Evolutionary conservation across 2,113 vertebrate species (phyloP).

Genomic region (Pao palembangensis): DNA sequence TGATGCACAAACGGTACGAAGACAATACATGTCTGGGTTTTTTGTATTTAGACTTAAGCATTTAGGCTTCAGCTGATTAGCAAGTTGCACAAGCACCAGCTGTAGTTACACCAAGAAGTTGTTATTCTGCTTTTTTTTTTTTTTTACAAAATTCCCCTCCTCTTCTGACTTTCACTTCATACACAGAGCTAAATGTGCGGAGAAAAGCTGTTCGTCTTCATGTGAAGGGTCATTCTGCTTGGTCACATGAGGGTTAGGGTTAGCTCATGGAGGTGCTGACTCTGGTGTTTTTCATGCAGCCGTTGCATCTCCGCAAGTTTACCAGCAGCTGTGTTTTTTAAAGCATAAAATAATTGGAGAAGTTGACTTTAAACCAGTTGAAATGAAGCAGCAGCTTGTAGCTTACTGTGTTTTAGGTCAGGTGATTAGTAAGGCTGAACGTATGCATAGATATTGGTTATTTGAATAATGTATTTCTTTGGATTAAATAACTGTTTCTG

Average conservation of each 20-base stretch:
- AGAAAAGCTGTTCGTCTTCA: background rate
- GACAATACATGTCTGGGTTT: background rate
- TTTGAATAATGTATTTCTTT: too few species aligned
- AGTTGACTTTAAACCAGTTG: background rate
- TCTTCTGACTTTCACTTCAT: background rate
- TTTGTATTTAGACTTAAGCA: too few species aligned
- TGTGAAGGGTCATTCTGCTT: background rate
- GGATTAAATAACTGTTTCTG: background rate
- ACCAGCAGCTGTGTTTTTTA: slow-evolving; percentile 11
- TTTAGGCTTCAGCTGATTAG: too few species aligned
- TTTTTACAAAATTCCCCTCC: background rate
- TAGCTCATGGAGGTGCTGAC: slow-evolving; percentile 23
- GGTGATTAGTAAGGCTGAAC: too few species aligned
- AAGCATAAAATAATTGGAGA: slow-evolving; percentile 14
- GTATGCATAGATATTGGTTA: too few species aligned
- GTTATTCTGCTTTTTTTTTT: too few species aligned
- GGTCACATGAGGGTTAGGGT: slow-evolving; percentile 30
- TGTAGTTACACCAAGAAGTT: too few species aligned
- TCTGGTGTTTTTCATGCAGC: too few species aligned
- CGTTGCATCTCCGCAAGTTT: background rate
- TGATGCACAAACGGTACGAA: background rate
- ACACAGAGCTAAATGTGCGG: background rate
- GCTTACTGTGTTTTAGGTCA: background rate
- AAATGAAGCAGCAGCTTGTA: background rate
- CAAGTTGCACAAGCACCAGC: too few species aligned